A percentile compares a stretch with the other conserved stretches of the same genome.
Evolutionary conservation across 2,888 invertebrate species (phyloP).

Genomic region (Mesochorus sp.): DNA sequence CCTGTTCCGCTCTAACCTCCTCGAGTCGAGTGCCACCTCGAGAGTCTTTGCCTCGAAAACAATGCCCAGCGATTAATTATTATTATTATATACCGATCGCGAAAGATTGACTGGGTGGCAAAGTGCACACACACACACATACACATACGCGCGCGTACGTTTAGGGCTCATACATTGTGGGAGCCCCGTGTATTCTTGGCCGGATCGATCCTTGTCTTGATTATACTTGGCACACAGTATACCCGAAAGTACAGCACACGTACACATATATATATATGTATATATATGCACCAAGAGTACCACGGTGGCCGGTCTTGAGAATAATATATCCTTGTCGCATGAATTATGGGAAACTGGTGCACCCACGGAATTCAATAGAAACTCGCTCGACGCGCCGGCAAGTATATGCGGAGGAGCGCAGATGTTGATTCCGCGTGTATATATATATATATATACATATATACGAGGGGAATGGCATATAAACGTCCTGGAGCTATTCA

Average conservation of each 20-base stretch:
- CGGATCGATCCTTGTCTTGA: slow-evolving; percentile 54
- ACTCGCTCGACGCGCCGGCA: slow-evolving; percentile 33
- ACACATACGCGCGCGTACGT: background rate
- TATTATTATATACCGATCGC: slow-evolving; percentile 60
- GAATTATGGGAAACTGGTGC: slow-evolving; percentile 61
- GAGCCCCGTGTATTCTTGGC: background rate
- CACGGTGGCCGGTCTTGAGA: slow-evolving; percentile 41
- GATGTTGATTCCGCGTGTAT: slow-evolving; percentile 61
- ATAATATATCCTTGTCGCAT: slow-evolving; percentile 57
- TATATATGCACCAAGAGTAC: too few relatives aligned
- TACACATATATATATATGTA: too few relatives aligned
- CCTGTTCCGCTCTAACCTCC: background rate
- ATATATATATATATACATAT: too few relatives aligned
- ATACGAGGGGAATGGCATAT: slow-evolving; percentile 42
- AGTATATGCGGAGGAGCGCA: slow-evolving; percentile 59
- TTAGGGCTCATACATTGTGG: background rate
- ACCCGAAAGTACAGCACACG: too few relatives aligned
- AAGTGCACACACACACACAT: slow-evolving; percentile 45
- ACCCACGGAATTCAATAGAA: slow-evolving; percentile 59
- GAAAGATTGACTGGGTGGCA: slow-evolving; percentile 60
- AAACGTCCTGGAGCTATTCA: slow-evolving; percentile 31
- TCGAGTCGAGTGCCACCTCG: slow-evolving; percentile 63
- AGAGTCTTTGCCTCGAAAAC: slow-evolving; percentile 61
- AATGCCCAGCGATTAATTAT: slow-evolving; percentile 71
- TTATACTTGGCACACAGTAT: slow-evolving; percentile 43